phyloP scores from a whole-genome alignment of 1,140 invertebrate genomes.

The Leguminivora glycinivorella region DNA sequence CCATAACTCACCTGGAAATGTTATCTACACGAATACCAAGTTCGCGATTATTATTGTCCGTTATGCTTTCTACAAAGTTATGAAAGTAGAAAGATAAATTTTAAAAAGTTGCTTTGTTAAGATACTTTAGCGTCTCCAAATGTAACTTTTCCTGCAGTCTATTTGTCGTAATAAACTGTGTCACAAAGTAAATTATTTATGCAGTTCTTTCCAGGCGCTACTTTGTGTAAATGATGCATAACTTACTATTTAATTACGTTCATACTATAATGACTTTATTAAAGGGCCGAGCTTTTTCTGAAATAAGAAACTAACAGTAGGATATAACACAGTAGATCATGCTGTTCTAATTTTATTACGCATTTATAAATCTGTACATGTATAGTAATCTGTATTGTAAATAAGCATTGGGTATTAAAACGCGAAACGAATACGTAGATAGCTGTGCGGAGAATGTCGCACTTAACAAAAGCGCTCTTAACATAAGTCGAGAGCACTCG shows the following conservation, averaged over 20 bases:
- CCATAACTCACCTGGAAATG: too few species aligned
- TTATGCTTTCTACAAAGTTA: not conserved
- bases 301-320: too few species aligned
- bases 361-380: too few species aligned
- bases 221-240: not conserved
- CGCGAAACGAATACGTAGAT: slow-evolving; percentile 12
- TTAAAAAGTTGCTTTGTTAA: not conserved
- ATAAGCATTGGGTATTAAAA: slow-evolving; percentile 1
- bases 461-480: slow-evolving; percentile 25
- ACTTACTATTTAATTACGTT: not conserved
- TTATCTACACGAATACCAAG: not conserved
- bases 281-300: too few species aligned
- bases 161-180: not conserved
- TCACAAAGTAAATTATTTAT: not conserved
- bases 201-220: not conserved
- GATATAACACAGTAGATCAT: too few species aligned
- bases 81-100: not conserved
- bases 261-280: not conserved
- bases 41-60: not conserved
- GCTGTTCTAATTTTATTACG: too few species aligned
- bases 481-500: slow-evolving; percentile 25
- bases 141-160: not conserved
- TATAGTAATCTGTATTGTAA: too few species aligned
- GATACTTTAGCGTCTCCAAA: not conserved
- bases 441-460: slow-evolving; percentile 20